phyloP scores from a whole-genome alignment of 2,888 invertebrate species.

The Catocala nupta region DNA sequence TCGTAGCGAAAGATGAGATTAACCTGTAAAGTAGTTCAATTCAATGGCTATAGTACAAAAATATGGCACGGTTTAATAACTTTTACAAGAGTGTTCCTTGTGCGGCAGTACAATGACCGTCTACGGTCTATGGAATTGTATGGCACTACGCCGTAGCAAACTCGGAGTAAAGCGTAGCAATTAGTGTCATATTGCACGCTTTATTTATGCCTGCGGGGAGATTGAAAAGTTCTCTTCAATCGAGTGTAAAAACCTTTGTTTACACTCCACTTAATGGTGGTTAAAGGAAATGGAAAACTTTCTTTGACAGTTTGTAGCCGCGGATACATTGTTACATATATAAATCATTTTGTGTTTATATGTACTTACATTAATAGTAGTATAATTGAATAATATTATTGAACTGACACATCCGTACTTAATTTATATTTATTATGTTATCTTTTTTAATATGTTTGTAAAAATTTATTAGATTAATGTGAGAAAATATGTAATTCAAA shows the following conservation, averaged over 20 bases:
- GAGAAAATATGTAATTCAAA: too few species aligned
- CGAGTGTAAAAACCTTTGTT: slow-evolving; percentile 43
- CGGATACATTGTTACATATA: neutral
- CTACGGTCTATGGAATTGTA: slow-evolving; percentile 61
- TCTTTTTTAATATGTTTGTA: too few species aligned
- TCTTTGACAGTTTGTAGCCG: slow-evolving; percentile 21
- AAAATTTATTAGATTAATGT: too few species aligned
- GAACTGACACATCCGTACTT: too few species aligned
- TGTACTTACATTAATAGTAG: neutral
- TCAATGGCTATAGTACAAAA: neutral
- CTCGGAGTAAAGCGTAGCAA: slow-evolving; percentile 69
- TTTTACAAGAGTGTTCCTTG: slow-evolving; percentile 28
- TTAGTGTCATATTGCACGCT: slow-evolving; percentile 67
- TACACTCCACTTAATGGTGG: slow-evolving; percentile 30
- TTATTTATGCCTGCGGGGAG: slow-evolving; percentile 59
- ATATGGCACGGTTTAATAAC: slow-evolving; percentile 19
- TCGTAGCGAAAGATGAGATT: slow-evolving; percentile 14
- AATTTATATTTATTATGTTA: too few species aligned
- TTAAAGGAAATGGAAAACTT: slow-evolving; percentile 35
- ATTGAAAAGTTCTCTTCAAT: slow-evolving; percentile 31
- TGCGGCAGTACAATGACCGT: slow-evolving; percentile 44
- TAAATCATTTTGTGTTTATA: neutral
- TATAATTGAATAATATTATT: neutral
- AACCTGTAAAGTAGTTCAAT: slow-evolving; percentile 2
- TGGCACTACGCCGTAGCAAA: slow-evolving; percentile 60